A percentile compares a stretch with the other conserved stretches of the same genome.
Conservation (phyloP, 92 coral and sea anemone genomes). For the Metridium senile region DNA sequence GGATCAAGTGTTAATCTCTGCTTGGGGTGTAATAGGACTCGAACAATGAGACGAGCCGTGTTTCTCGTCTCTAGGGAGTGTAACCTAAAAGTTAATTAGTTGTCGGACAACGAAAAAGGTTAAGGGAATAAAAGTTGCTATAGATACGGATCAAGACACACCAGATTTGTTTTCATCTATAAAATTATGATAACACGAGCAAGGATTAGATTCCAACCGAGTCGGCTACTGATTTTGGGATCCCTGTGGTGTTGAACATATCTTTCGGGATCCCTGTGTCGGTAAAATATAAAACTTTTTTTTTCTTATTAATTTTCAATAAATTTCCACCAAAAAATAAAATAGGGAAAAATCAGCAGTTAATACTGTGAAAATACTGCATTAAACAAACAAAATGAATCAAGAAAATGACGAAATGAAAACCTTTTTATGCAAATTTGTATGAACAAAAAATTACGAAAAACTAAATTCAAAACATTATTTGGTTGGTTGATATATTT, state of each 20-base stretch:
- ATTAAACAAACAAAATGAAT: no score
- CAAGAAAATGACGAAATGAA: no score
- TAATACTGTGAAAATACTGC: no score
- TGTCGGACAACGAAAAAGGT: conserved; percentile 22
- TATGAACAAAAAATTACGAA: not conserved
- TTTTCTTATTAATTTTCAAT: not conserved
- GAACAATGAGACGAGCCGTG: conserved; percentile 24
- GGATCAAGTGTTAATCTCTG: conserved; percentile 14
- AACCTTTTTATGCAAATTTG: no score
- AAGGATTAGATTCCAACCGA: not conserved
- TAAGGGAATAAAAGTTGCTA: conserved; percentile 13
- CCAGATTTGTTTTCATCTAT: conserved; percentile 2
- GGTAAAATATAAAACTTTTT: not conserved
- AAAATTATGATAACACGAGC: not conserved
- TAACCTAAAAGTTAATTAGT: conserved; percentile 7
- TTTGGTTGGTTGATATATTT: no score
- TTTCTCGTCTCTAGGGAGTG: conserved; percentile 21
- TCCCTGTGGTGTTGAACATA: not conserved
- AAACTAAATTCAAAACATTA: no score
- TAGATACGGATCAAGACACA: not conserved
- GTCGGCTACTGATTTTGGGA: not conserved
- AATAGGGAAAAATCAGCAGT: no score
- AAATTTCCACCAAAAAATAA: no score
- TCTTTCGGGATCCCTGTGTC: not conserved
- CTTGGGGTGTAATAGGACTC: not conserved